These are phyloP conservation scores for Echiichthys vipera DNA, from an alignment of 2,797 vertebrate genomes.

Conservation along the genomic window DNA sequence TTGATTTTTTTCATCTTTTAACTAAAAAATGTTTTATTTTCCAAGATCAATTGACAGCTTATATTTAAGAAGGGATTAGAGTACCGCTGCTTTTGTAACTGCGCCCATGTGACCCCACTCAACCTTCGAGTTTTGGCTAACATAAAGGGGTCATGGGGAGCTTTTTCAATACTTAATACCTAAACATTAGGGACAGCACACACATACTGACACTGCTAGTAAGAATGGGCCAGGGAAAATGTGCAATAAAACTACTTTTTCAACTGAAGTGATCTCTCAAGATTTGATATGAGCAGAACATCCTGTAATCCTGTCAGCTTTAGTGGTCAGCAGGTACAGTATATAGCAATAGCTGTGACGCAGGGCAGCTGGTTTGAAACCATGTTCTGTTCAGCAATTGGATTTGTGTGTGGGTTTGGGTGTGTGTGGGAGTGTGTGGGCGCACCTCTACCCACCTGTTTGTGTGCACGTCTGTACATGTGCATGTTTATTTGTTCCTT, in stretches of 20 bases:
- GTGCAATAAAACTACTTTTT: slow-evolving; percentile 14
- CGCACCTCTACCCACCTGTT: slow-evolving; percentile 24
- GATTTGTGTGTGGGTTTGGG: background rate
- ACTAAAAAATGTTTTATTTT: slow-evolving; percentile 1
- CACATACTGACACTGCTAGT: background rate
- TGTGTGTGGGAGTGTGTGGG: slow-evolving; percentile 37
- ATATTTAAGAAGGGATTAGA: background rate
- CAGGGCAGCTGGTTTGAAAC: background rate
- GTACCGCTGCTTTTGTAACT: background rate
- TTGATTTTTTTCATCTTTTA: background rate
- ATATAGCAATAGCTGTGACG: slow-evolving; percentile 19
- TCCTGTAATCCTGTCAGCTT: slow-evolving; percentile 31
- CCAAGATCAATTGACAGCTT: slow-evolving; percentile 1
- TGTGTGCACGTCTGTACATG: slow-evolving; percentile 21
- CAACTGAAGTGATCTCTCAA: background rate
- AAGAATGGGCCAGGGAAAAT: background rate
- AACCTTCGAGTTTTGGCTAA: slow-evolving; percentile 1
- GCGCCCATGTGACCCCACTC: slow-evolving; percentile 5
- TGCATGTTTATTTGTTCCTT: slow-evolving; percentile 20
- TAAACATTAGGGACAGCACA: background rate
- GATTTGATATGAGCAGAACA: background rate
- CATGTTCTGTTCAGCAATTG: slow-evolving; percentile 2
- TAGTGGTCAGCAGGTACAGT: slow-evolving; percentile 17
- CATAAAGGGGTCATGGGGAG: background rate
- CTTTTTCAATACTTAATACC: background rate